Percentiles rank a stretch among this genome's conserved stretches.
Conservation (phyloP, 2,888 invertebrate species). For the Serripes groenlandicus region DNA sequence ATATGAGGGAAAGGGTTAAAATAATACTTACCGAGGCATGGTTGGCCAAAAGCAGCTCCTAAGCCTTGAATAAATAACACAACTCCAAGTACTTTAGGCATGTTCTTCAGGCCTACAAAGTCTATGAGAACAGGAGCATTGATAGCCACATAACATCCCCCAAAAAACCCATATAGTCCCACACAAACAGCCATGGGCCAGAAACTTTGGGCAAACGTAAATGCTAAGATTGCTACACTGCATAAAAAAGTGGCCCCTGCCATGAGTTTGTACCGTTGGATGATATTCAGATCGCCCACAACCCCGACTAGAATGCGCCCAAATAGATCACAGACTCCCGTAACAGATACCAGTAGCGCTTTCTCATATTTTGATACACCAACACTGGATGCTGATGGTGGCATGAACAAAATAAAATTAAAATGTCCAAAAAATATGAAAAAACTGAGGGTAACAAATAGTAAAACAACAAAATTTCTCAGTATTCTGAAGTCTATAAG, state of each 20-base stretch:
- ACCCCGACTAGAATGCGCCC: constrained; percentile 75
- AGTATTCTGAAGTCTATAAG: constrained; percentile 76
- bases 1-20: not conserved
- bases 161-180: constrained; percentile 79
- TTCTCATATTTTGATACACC: constrained; percentile 72
- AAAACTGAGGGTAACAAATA: constrained; percentile 74
- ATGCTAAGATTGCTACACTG: constrained; percentile 72
- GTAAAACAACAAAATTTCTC: constrained; percentile 70
- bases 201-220: constrained; percentile 68
- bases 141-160: constrained; percentile 77
- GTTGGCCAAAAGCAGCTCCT: constrained; percentile 78
- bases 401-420: constrained; percentile 79
- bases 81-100: constrained; percentile 77
- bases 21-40: constrained; percentile 72
- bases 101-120: constrained; percentile 72
- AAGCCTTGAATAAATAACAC: constrained; percentile 79
- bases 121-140: constrained; percentile 78
- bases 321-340: constrained; percentile 78
- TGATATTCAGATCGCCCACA: constrained; percentile 72
- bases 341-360: constrained; percentile 76
- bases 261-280: constrained; percentile 76
- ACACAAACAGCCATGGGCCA: constrained; percentile 74
- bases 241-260: constrained; percentile 63
- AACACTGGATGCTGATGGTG: constrained; percentile 62
- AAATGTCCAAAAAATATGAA: constrained; percentile 80